Evolutionary conservation across 2,888 invertebrate genomes (phyloP).

Genomic region (Masnerella sp.): DNA sequence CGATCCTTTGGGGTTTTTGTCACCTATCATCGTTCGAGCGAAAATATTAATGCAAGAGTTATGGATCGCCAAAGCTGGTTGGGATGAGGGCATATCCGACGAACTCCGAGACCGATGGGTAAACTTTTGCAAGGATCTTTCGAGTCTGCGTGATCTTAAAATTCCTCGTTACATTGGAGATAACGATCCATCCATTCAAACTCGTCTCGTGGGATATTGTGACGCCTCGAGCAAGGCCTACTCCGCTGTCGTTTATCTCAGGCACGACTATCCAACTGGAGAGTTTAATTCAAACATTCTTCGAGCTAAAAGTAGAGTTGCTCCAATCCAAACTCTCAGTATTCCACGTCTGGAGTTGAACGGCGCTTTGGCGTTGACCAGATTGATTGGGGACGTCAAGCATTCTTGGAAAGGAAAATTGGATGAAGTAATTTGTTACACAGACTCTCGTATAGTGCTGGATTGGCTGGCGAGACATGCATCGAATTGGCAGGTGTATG

Average conservation of each 20-base stretch:
- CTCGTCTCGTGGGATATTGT: neutral
- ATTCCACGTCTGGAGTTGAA: neutral
- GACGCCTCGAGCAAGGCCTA: neutral
- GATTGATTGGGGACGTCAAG: neutral
- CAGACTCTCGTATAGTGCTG: neutral
- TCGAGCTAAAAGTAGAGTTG: neutral
- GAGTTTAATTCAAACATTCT: neutral
- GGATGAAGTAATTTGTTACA: neutral
- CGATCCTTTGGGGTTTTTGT: constrained; percentile 4
- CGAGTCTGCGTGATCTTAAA: neutral
- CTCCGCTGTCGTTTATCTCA: neutral
- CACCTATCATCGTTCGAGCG: neutral
- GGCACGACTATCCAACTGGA: neutral
- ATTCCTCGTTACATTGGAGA: neutral
- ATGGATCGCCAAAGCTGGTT: neutral
- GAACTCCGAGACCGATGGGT: neutral
- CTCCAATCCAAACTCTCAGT: neutral
- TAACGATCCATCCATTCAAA: neutral
- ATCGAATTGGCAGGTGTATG: neutral
- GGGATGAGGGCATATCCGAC: neutral
- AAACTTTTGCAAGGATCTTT: neutral
- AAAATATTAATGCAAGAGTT: constrained; percentile 3
- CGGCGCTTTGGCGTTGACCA: neutral
- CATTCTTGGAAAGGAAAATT: neutral
- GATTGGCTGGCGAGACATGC: neutral